A percentile compares a stretch with the other conserved stretches of the same genome.
Conservation (phyloP, 2,113 vertebrate species). For the Tachuris rubrigastra region DNA sequence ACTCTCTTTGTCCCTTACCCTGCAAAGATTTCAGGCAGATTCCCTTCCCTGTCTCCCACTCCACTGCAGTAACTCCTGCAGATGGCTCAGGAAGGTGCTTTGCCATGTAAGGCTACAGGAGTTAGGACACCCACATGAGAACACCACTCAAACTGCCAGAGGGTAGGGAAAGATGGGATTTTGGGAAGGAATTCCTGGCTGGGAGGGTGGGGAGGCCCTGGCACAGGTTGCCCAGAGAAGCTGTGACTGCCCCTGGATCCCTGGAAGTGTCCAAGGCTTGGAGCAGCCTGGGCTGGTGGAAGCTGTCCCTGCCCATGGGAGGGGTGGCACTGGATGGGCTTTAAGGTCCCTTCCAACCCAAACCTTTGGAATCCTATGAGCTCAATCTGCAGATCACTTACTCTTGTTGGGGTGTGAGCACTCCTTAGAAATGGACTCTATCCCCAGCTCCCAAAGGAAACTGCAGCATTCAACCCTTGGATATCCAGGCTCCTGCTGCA, state of each 20-base stretch:
- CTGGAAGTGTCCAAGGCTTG: neutral
- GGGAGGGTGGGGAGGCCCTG: neutral
- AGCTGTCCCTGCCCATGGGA: neutral
- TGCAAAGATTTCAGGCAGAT: neutral
- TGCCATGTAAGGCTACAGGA: neutral
- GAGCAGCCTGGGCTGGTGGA: fast-evolving
- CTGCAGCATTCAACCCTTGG: neutral
- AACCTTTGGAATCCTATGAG: neutral
- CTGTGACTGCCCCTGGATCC: neutral
- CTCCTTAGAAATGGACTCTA: neutral
- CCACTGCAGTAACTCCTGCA: neutral
- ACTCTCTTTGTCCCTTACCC: neutral
- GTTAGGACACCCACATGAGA: neutral
- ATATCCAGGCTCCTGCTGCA: neutral
- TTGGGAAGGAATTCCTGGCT: neutral
- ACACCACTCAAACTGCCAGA: neutral
- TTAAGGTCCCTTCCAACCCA: neutral
- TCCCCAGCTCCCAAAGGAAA: neutral
- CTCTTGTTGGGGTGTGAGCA: neutral
- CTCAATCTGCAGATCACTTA: neutral
- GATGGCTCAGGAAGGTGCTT: neutral
- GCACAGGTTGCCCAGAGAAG: neutral
- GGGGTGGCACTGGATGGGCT: neutral
- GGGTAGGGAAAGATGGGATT: neutral
- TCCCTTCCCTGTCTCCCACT: neutral